A percentile compares a stretch with the other conserved stretches of the same genome.
These are phyloP conservation scores for Drosophila busckii DNA, from an alignment of 1,140 invertebrate genomes.

Conservation along the genomic window DNA sequence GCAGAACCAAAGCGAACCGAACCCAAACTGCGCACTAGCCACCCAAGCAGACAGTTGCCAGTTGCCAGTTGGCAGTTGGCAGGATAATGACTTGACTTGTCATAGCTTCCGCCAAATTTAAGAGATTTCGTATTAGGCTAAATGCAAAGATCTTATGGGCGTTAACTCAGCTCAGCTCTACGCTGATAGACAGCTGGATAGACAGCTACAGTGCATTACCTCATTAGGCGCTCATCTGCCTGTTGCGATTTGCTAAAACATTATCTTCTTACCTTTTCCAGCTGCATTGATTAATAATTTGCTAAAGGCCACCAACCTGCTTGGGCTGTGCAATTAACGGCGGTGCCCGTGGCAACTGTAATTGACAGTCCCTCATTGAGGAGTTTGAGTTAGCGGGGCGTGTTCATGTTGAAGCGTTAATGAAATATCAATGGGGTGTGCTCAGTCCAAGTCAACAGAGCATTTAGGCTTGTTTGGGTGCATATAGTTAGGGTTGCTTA, in stretches of 20 bases:
- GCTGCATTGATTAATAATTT: conserved; percentile 58
- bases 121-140: conserved; percentile 52
- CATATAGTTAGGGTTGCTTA: conserved; percentile 26
- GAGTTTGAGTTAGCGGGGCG: conserved; percentile 26
- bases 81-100: conserved; percentile 74
- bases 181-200: conserved; percentile 35
- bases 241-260: not conserved
- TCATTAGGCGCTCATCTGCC: conserved; percentile 17
- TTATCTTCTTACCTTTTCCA: conserved; percentile 6
- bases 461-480: conserved; percentile 22
- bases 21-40: conserved; percentile 10
- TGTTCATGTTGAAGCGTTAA: conserved; percentile 45
- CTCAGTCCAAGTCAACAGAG: conserved; percentile 29
- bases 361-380: conserved; percentile 58
- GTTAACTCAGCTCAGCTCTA: conserved; percentile 8
- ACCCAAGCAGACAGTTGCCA: conserved; percentile 5
- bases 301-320: not conserved
- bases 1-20: not conserved
- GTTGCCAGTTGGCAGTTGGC: conserved; percentile 4
- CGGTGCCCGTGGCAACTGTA: conserved; percentile 53
- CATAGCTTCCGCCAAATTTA: conserved; percentile 67
- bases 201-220: conserved; percentile 26
- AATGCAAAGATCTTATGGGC: conserved; percentile 3
- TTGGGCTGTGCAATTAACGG: conserved; percentile 45
- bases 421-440: conserved; percentile 60